phyloP scores from a whole-genome alignment of 2,113 vertebrate species.

The Hassar affinis region DNA sequence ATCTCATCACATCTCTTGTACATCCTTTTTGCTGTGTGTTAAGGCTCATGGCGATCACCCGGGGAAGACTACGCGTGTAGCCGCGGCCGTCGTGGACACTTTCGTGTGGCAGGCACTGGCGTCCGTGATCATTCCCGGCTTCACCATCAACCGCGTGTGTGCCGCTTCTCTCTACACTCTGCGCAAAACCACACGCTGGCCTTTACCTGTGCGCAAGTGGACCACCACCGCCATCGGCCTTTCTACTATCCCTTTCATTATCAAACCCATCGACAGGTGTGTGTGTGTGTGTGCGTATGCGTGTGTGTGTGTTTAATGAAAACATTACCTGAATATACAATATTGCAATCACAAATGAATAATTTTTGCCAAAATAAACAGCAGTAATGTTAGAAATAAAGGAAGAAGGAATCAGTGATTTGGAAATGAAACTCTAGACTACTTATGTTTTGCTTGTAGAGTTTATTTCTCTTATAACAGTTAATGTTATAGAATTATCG shows the following conservation, averaged over 20 bases:
- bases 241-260: constrained; percentile 88
- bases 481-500: background rate
- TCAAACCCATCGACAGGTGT: constrained; percentile 93
- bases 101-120: constrained; percentile 95
- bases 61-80: constrained; percentile 67
- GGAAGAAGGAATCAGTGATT: background rate
- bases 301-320: constrained; percentile 25
- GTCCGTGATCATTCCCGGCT: constrained; percentile 88
- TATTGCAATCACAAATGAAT: background rate
- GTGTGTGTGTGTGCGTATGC: constrained; percentile 60
- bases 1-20: background rate
- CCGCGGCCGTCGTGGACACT: constrained; percentile 85
- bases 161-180: constrained; percentile 83
- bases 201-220: constrained; percentile 86
- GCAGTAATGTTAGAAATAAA: background rate
- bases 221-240: constrained; percentile 88
- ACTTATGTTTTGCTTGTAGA: background rate
- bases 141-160: constrained; percentile 94
- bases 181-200: constrained; percentile 81
- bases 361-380: background rate
- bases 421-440: background rate
- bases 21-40: background rate
- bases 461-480: background rate
- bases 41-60: constrained; percentile 73
- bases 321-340: background rate